Percentiles rank a stretch among this genome's conserved stretches.
Evolutionary conservation across 1,140 invertebrate species (phyloP).

Genomic region (Magallana ariakensis): DNA sequence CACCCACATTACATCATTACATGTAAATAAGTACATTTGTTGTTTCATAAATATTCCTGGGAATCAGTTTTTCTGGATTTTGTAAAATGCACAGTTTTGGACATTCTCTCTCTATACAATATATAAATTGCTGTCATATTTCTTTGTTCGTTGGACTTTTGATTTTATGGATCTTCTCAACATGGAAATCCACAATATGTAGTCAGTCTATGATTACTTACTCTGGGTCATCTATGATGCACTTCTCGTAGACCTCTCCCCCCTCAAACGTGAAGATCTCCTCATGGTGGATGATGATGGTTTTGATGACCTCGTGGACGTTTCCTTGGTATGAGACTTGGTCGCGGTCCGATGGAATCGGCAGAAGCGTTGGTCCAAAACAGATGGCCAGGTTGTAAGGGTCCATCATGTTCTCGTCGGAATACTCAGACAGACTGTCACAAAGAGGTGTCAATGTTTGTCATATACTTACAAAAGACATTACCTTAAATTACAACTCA

Average conservation of each 20-base stretch:
- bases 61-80: too few relatives aligned
- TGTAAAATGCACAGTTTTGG: too few relatives aligned
- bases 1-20: too few relatives aligned
- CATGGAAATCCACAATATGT: too few relatives aligned
- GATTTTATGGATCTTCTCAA: too few relatives aligned
- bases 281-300: constrained; percentile 93
- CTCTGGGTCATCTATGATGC: constrained; percentile 81
- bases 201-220: background rate
- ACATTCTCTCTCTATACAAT: too few relatives aligned
- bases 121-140: too few relatives aligned
- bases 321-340: constrained; percentile 96
- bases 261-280: constrained; percentile 89
- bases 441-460: background rate
- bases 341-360: constrained; percentile 94
- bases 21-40: too few relatives aligned
- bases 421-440: constrained; percentile 92
- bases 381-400: constrained; percentile 98
- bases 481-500: too few relatives aligned
- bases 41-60: too few relatives aligned
- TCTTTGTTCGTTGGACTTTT: too few relatives aligned
- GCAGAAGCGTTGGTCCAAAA: constrained; percentile 97
- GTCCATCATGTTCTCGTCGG: constrained; percentile 99
- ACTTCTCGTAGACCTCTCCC: constrained; percentile 89
- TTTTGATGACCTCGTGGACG: constrained; percentile 96
- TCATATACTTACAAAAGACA: constrained; percentile 82